Conservation (phyloP, 2,113 vertebrate genomes). For the Dascyllus trimaculatus region DNA sequence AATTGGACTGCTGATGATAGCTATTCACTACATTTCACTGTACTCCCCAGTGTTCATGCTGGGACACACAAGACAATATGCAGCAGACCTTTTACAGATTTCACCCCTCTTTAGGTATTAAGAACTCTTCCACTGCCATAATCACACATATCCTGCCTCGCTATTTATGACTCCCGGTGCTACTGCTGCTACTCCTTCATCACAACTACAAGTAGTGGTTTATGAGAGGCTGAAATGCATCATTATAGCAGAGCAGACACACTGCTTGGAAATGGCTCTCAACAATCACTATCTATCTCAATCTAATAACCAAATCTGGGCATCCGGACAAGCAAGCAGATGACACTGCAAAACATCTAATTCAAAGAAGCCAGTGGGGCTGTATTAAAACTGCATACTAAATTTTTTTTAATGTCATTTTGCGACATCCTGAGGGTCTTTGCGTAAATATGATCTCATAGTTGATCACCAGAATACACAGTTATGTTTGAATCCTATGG, state of each 20-base stretch:
- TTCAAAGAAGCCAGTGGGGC: no score
- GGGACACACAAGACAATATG: not conserved
- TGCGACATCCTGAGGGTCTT: no score
- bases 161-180: not conserved
- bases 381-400: no score
- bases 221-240: slow-evolving; percentile 1
- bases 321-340: no score
- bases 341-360: no score
- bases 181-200: not conserved
- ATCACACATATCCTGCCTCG: slow-evolving; percentile 1
- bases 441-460: no score
- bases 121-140: slow-evolving; percentile 1
- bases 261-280: not conserved
- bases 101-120: slow-evolving; percentile 11
- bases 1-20: slow-evolving; percentile 57
- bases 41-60: slow-evolving; percentile 19
- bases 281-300: no score
- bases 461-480: no score
- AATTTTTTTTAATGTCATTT: no score
- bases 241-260: not conserved
- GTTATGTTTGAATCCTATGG: no score
- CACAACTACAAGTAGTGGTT: not conserved
- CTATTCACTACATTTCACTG: slow-evolving; percentile 43
- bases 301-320: no score
- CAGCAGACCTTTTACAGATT: not conserved